These are phyloP conservation scores for Lithophane ornitopus DNA, from an alignment of 2,888 invertebrate species.

Conservation along the genomic window DNA sequence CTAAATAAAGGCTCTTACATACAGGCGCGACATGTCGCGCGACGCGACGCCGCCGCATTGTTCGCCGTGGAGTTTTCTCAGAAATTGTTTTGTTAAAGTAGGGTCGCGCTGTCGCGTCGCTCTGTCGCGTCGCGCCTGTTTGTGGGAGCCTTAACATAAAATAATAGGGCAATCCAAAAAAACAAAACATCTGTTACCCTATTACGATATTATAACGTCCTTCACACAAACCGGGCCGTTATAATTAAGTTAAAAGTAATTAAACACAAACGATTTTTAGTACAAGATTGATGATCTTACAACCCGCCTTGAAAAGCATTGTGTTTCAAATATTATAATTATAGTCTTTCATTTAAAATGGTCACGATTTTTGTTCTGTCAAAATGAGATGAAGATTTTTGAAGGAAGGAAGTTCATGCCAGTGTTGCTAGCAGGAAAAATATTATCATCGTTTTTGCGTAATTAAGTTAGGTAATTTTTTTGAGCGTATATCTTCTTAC, in stretches of 20 bases:
- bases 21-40: too few relatives aligned
- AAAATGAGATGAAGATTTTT: constrained; percentile 36
- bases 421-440: constrained; percentile 20
- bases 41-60: too few relatives aligned
- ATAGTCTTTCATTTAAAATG: constrained; percentile 44
- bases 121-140: too few relatives aligned
- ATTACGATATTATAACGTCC: constrained; percentile 30
- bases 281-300: constrained; percentile 68
- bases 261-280: constrained; percentile 66
- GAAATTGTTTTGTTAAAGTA: too few relatives aligned
- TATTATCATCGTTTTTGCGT: too few relatives aligned
- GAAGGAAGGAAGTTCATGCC: neutral
- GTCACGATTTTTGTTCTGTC: constrained; percentile 56
- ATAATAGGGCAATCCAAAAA: neutral
- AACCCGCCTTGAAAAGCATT: constrained; percentile 62
- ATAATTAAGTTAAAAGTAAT: constrained; percentile 77
- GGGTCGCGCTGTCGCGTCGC: too few relatives aligned
- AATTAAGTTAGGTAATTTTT: too few relatives aligned
- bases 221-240: constrained; percentile 62
- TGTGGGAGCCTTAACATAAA: too few relatives aligned
- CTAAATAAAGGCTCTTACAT: too few relatives aligned
- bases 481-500: too few relatives aligned
- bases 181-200: constrained; percentile 8
- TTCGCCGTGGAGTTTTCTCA: too few relatives aligned
- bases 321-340: constrained; percentile 70